Evolutionary conservation across 2,113 vertebrate genomes (phyloP), one percentile per base, ranked within the genome.

Genomic region (Phrynocephalus versicolor): DNA sequence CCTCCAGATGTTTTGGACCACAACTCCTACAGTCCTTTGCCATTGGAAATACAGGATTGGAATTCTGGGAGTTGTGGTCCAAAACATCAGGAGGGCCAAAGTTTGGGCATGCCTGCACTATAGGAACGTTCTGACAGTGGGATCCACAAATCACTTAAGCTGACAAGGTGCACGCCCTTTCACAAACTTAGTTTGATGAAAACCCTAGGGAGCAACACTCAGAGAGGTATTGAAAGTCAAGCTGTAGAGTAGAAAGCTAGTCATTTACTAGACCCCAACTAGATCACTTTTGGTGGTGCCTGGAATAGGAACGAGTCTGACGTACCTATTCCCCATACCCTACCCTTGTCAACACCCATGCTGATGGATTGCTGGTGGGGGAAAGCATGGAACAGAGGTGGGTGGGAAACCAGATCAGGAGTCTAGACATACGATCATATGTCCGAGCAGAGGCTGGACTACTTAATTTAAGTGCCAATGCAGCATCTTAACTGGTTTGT

Each of bases 71-170:
- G n/a, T n/a, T n/a, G n/a, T n/a, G n/a, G n/a, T n/a, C n/a, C n/a
- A n/a, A n/a, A n/a, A n/a, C n/a, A n/a, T n/a, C n/a, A n/a, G n/a
- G n/a, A n/a, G n/a, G n/a, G n/a, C n/a, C n/a, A n/a, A n/a, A n/a
- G n/a, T n/a, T n/a, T n/a, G n/a, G n/a, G n/a, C n/a, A n/a, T n/a
- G n/a, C n/a, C n/a, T n/a, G n/a, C n/a, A n/a, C n/a, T n/a, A n/a
- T n/a, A n/a, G 81, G 83, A n/a, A 70, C 79, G 33, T 65, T 78
- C 78, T 65, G 16, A 73, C 10, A 25, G n/a, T 19, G 6, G 12
- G 70, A 73, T 86, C 84, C 57, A 86, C 84, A 81, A 70, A 81
- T 65, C 70, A 55, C 15, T 74, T 73, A 65, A 81, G 33, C 16
- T 73, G 77, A 39, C 35, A 12, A 35, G 0, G 9, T 9, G 2